phyloP scores from a whole-genome alignment of 2,797 vertebrate species.

The Pteronotus mesoamericanus region DNA sequence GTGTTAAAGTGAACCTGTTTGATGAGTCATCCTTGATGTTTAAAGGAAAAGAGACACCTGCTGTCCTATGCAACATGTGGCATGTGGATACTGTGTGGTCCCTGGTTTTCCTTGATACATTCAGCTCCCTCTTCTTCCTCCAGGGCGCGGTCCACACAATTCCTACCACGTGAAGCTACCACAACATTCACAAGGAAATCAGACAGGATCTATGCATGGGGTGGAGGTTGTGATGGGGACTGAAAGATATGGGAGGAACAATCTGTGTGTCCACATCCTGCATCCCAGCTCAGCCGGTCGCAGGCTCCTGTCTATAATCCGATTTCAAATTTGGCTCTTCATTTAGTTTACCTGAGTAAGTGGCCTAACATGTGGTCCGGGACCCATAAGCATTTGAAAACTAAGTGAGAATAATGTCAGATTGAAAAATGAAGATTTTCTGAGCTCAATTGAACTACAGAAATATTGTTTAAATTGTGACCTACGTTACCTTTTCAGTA shows the following conservation, averaged over 20 bases:
- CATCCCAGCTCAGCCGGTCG: rapidly evolving
- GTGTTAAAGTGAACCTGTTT: background rate
- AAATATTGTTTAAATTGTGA: background rate
- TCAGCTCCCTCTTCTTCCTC: background rate
- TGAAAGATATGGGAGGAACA: background rate
- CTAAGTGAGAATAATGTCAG: background rate
- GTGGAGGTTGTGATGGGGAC: too few relatives aligned
- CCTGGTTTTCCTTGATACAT: background rate
- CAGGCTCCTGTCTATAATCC: too few relatives aligned
- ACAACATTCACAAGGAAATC: background rate
- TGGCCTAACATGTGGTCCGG: background rate
- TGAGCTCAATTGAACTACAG: background rate
- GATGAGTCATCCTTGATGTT: background rate
- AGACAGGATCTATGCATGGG: background rate
- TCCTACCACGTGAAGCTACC: background rate
- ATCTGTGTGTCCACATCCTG: rapidly evolving
- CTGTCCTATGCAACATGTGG: rapidly evolving
- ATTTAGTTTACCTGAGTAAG: background rate
- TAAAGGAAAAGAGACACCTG: background rate
- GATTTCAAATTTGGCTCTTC: background rate
- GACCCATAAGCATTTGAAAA: background rate
- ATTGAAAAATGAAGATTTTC: background rate
- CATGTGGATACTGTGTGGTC: background rate
- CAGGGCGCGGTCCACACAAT: background rate
- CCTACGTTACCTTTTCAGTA: background rate